Evolutionary conservation across 2,113 vertebrate species (phyloP).

Genomic region (Pteropus alecto): DNA sequence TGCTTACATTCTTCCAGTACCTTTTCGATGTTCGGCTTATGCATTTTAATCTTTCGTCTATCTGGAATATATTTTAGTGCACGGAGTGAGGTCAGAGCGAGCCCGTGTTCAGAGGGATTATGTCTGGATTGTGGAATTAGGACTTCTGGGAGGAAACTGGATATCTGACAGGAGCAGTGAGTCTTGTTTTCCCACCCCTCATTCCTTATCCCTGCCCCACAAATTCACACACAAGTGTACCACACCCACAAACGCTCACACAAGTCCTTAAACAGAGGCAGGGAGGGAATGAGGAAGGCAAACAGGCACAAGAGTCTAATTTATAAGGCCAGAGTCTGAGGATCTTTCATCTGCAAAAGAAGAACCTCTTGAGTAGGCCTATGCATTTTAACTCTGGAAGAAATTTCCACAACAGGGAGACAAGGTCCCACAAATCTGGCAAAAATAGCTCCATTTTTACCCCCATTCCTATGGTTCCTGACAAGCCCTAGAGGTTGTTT

Average conservation of each 20-base stretch:
- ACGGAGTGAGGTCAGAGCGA: neutral
- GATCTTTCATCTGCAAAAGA: neutral
- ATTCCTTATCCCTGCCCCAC: neutral
- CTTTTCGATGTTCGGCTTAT: neutral
- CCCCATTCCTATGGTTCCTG: neutral
- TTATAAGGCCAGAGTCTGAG: neutral
- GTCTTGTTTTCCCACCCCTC: neutral
- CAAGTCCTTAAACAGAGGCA: neutral
- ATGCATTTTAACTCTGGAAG: neutral
- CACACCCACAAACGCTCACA: neutral
- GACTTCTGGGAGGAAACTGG: neutral
- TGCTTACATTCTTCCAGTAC: neutral
- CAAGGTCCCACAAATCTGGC: neutral
- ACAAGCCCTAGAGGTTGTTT: neutral
- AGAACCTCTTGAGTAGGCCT: neutral
- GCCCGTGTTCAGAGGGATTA: neutral
- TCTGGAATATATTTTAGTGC: neutral
- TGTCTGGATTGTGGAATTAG: neutral
- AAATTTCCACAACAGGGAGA: neutral
- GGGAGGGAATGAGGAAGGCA: neutral
- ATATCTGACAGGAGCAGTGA: neutral
- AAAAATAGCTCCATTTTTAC: neutral
- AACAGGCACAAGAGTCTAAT: neutral
- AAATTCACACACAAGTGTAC: accelerated
- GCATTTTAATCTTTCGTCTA: neutral